Percentiles rank a stretch among this genome's conserved stretches.
Conservation (phyloP, 2,888 invertebrate genomes). For the Lacanobia oleracea region DNA sequence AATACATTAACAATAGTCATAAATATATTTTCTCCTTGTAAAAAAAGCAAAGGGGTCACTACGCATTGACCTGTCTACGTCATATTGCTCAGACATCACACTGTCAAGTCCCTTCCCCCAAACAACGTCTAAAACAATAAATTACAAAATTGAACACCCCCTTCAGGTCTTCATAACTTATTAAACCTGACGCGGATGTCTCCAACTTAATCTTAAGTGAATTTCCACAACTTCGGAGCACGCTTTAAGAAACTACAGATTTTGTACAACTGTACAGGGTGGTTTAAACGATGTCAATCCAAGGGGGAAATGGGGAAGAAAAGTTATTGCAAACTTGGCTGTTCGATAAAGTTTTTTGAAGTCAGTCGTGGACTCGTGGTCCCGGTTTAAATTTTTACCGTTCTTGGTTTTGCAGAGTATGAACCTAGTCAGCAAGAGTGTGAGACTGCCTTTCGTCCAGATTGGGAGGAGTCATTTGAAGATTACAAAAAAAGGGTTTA, state of each 20-base stretch:
- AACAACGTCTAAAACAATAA: slow-evolving; percentile 29
- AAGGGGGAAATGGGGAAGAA: background rate
- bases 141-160: slow-evolving; percentile 39
- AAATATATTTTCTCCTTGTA: too few relatives aligned
- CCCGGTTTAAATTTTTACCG: too few relatives aligned
- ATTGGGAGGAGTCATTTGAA: too few relatives aligned
- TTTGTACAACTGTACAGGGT: slow-evolving; percentile 33
- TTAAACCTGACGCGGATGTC: slow-evolving; percentile 54
- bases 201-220: slow-evolving; percentile 57
- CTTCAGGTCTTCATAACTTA: slow-evolving; percentile 53
- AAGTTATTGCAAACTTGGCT: slow-evolving; percentile 19
- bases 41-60: too few relatives aligned
- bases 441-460: too few relatives aligned
- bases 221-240: slow-evolving; percentile 44
- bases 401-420: too few relatives aligned
- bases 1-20: too few relatives aligned
- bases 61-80: too few relatives aligned
- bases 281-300: slow-evolving; percentile 18
- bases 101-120: background rate
- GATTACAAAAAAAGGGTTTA: too few relatives aligned
- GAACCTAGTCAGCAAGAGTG: too few relatives aligned
- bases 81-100: background rate
- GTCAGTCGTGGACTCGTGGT: background rate
- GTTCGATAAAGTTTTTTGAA: slow-evolving; percentile 2
- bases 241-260: slow-evolving; percentile 52